Conservation (phyloP, 2,888 invertebrate genomes). For the Alviniconcha strummeri region DNA sequence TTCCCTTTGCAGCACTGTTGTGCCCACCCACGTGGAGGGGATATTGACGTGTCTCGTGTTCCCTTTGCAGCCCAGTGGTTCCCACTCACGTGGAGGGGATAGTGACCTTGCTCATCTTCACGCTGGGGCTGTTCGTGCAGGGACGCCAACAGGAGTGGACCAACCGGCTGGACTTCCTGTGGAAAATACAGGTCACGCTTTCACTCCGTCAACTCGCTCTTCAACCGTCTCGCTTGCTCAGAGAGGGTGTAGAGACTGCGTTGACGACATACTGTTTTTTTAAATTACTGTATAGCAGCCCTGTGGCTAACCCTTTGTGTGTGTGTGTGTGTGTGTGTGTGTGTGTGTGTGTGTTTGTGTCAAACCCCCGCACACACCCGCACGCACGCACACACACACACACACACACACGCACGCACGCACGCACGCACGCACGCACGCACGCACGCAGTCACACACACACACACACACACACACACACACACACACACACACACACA, state of each 20-base stretch:
- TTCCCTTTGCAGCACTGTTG: no score
- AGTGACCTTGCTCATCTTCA: conserved; percentile 86
- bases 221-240: no score
- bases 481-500: conserved; percentile 6
- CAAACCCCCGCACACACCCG: neutral
- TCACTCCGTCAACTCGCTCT: neutral
- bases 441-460: neutral
- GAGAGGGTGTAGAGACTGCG: no score
- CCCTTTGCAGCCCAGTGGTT: conserved; percentile 71
- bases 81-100: conserved; percentile 83
- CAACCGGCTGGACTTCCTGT: conserved; percentile 79
- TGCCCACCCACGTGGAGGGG: no score
- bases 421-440: neutral
- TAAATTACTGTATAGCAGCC: no score
- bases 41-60: no score
- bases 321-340: no score
- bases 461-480: conserved; percentile 6
- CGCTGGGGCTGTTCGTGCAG: conserved; percentile 88
- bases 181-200: conserved; percentile 75
- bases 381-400: neutral
- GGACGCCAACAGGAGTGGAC: conserved; percentile 90
- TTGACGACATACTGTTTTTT: no score
- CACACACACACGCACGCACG: neutral
- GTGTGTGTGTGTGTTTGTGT: no score
- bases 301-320: no score